A percentile compares a stretch with the other conserved stretches of the same genome.
Evolutionary conservation across 2,113 vertebrate species (phyloP).

Genomic region (cattle (Bos taurus)): DNA sequence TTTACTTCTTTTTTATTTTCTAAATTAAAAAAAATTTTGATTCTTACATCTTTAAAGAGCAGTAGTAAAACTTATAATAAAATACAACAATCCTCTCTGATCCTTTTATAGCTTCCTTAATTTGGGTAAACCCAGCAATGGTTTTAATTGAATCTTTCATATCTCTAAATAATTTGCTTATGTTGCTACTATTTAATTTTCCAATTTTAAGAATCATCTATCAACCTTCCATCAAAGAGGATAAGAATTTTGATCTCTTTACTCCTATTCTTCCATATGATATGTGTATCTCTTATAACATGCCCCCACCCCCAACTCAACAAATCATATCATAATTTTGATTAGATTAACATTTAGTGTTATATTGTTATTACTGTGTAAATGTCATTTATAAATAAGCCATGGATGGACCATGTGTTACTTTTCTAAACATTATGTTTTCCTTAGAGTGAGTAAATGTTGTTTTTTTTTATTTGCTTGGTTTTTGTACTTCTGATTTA

Average conservation of each 20-base stretch:
- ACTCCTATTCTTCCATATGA: not conserved
- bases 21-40: not conserved
- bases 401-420: not conserved
- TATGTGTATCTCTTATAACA: not conserved
- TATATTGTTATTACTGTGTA: not conserved
- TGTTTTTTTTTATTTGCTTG: not conserved
- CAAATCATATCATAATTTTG: not conserved
- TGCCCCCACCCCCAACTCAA: not conserved
- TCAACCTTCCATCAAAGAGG: not conserved
- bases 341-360: not conserved
- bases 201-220: not conserved
- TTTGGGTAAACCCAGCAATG: not conserved
- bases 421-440: not conserved
- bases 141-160: not conserved
- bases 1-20: not conserved
- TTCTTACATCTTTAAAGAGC: not conserved
- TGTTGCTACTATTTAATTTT: not conserved
- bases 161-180: not conserved
- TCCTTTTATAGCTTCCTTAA: not conserved
- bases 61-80: not conserved
- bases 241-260: not conserved
- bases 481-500: slow-evolving; percentile 31
- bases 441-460: not conserved
- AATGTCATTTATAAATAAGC: slow-evolving; percentile 5
- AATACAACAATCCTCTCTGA: not conserved